Evolutionary conservation across 2,888 invertebrate genomes (phyloP).

Genomic region (Eulithis testata): DNA sequence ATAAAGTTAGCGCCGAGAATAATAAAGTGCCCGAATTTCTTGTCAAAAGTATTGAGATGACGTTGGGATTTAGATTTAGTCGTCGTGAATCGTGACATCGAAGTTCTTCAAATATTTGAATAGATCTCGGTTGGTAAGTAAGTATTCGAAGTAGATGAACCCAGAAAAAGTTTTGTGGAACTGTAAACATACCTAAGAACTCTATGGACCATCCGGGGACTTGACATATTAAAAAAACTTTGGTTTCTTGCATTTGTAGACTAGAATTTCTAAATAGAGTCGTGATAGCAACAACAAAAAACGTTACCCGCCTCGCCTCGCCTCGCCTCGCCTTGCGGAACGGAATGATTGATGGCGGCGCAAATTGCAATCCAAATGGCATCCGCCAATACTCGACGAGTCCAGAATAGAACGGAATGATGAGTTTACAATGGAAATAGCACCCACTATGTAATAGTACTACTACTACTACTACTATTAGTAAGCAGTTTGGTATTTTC

Average conservation of each 20-base stretch:
- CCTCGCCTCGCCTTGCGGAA: slow-evolving; percentile 14
- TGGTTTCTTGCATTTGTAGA: too few species aligned
- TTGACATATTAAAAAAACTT: too few species aligned
- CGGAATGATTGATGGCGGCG: slow-evolving; percentile 33
- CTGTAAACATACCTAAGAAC: too few species aligned
- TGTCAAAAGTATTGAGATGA: slow-evolving; percentile 2
- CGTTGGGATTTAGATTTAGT: background rate
- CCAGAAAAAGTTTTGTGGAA: too few species aligned
- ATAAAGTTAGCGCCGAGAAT: slow-evolving; percentile 10
- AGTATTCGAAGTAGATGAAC: too few species aligned
- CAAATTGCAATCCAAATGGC: slow-evolving; percentile 36
- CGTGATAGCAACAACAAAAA: too few species aligned
- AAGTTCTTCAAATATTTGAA: too few species aligned
- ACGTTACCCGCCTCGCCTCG: slow-evolving; percentile 5
- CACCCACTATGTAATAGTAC: background rate
- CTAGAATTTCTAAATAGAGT: too few species aligned
- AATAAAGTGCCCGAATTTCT: slow-evolving; percentile 14
- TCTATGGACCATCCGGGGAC: too few species aligned
- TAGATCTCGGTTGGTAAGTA: too few species aligned
- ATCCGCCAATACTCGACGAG: slow-evolving; percentile 1
- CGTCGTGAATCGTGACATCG: background rate
- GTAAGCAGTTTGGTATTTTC: background rate
- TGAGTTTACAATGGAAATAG: background rate
- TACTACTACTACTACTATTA: background rate
- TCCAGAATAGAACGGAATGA: background rate